Conservation (phyloP, 2,888 invertebrate species). For the Psylliodes chrysocephalus region DNA sequence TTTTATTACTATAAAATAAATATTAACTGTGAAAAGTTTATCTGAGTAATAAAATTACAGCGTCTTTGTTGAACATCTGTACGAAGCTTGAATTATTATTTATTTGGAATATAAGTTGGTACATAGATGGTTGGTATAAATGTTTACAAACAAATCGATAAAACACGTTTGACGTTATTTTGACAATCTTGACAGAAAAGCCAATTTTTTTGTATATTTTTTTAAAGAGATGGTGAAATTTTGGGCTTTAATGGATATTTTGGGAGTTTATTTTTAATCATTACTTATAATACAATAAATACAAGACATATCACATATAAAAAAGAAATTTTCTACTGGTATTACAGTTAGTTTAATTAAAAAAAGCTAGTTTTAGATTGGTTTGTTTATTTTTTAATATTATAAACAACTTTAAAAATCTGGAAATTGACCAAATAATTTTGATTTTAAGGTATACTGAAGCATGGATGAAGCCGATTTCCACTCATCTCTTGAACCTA, state of each 20-base stretch:
- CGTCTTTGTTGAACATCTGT: too few species aligned
- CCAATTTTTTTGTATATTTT: slow-evolving; percentile 61
- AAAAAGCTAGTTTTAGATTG: slow-evolving; percentile 44
- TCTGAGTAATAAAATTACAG: too few species aligned
- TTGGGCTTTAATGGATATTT: slow-evolving; percentile 53
- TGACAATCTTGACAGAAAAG: slow-evolving; percentile 55
- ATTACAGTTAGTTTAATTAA: slow-evolving; percentile 36
- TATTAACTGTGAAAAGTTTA: too few species aligned
- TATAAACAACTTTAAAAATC: slow-evolving; percentile 11
- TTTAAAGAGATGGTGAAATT: slow-evolving; percentile 55
- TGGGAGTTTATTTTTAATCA: slow-evolving; percentile 53
- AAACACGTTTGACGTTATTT: background rate
- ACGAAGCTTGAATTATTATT: too few species aligned
- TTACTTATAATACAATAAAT: background rate
- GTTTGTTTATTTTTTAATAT: slow-evolving; percentile 55
- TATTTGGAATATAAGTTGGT: too few species aligned
- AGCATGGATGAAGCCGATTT: slow-evolving; percentile 52
- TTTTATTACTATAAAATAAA: too few species aligned
- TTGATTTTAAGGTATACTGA: slow-evolving; percentile 35
- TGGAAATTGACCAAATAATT: slow-evolving; percentile 22
- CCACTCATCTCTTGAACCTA: slow-evolving; percentile 55
- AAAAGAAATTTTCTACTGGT: slow-evolving; percentile 13
- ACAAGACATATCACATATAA: slow-evolving; percentile 7
- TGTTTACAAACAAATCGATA: slow-evolving; percentile 19
- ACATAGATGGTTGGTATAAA: slow-evolving; percentile 2